A percentile compares a stretch with the other conserved stretches of the same genome.
phyloP scores from a whole-genome alignment of 2,113 vertebrate species.

The Anarrhichthys ocellatus region DNA sequence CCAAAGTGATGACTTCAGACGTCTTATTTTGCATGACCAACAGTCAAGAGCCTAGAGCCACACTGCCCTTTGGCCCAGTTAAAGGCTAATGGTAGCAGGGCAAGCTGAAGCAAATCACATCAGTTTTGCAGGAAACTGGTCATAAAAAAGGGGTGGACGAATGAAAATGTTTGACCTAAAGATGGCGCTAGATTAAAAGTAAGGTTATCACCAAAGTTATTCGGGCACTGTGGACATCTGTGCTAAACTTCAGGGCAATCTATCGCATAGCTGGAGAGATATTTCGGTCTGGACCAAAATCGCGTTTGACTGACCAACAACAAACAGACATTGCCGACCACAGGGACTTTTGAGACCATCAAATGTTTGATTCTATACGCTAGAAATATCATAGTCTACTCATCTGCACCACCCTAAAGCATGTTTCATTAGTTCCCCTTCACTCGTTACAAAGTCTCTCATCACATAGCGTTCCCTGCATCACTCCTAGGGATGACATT shows the following conservation, averaged over 20 bases:
- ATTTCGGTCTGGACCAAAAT: neutral
- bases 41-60: neutral
- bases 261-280: neutral
- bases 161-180: too few species aligned
- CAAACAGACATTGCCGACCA: neutral
- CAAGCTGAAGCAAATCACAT: neutral
- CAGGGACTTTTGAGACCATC: neutral
- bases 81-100: neutral
- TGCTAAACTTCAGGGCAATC: neutral
- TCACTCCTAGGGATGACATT: slow-evolving; percentile 46
- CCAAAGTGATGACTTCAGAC: neutral
- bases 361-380: neutral
- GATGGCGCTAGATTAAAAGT: neutral
- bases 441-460: slow-evolving; percentile 25
- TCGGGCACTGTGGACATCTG: neutral
- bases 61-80: neutral
- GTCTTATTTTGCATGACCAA: neutral
- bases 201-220: neutral
- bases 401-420: neutral
- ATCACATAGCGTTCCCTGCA: neutral
- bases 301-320: neutral
- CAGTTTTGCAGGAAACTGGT: neutral
- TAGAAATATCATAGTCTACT: neutral
- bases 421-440: slow-evolving; percentile 18
- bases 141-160: neutral